Evolutionary conservation across 35 echinoderm and acorn worm species (phyloP).

Genomic region (Anneissia japonica): DNA sequence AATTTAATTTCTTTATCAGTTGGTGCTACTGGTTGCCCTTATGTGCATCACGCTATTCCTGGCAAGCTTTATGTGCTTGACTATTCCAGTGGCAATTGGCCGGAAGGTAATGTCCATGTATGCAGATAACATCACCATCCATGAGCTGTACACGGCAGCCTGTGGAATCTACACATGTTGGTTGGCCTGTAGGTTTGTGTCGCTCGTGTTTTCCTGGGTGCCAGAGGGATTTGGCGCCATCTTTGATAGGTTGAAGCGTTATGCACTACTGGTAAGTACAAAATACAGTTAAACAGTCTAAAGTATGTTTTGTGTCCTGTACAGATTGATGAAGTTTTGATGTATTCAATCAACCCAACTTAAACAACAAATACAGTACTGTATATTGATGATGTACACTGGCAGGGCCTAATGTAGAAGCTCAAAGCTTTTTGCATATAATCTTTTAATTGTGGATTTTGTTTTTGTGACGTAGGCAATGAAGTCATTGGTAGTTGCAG

Average conservation of each 20-base stretch:
- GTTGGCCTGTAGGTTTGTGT: conserved; percentile 52
- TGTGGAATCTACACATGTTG: conserved; percentile 94
- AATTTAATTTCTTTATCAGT: conserved; percentile 40
- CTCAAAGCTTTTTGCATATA: neutral
- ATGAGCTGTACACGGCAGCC: conserved; percentile 96
- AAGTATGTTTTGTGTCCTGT: no score
- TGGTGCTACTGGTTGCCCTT: conserved; percentile 61
- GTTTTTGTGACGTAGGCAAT: conserved; percentile 39
- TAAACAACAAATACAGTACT: no score
- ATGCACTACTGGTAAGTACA: conserved; percentile 78
- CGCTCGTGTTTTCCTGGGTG: conserved; percentile 69
- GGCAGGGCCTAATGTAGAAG: neutral
- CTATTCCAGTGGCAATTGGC: conserved; percentile 76
- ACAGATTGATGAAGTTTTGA: no score
- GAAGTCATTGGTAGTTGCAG: conserved; percentile 80
- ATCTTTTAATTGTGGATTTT: neutral
- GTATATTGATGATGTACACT: no score
- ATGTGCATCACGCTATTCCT: conserved; percentile 64
- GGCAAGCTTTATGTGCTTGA: conserved; percentile 82
- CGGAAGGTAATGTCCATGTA: conserved; percentile 69
- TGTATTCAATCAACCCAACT: no score
- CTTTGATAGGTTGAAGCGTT: conserved; percentile 58
- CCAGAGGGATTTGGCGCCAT: conserved; percentile 64
- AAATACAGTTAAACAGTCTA: no score
- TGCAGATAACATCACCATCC: conserved; percentile 55